phyloP scores from a whole-genome alignment of 2,888 invertebrate species.

The Acanthosepion esculentum region DNA sequence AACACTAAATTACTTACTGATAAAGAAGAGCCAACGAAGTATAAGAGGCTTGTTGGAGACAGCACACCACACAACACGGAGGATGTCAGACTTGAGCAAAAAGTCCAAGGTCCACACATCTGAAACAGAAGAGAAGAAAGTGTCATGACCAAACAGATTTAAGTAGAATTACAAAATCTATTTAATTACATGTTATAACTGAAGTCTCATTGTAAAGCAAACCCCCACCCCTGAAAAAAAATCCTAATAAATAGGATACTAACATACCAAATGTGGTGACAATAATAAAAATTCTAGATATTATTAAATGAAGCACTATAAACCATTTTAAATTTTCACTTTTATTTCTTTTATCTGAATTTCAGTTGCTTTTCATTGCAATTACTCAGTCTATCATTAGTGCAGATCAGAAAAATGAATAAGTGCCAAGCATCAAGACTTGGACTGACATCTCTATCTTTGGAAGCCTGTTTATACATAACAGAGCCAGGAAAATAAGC shows the following conservation, averaged over 20 bases:
- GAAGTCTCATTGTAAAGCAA: background rate
- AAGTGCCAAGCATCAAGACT: too few relatives aligned
- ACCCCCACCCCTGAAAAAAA: background rate
- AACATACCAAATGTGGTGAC: too few relatives aligned
- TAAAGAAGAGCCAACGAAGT: constrained; percentile 45
- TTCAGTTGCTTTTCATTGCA: too few relatives aligned
- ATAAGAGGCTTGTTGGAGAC: constrained; percentile 40
- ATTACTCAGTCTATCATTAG: too few relatives aligned
- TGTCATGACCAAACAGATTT: background rate
- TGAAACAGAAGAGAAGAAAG: background rate
- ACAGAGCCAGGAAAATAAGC: too few relatives aligned
- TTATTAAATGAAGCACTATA: background rate
- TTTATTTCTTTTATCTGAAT: too few relatives aligned
- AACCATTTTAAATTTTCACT: too few relatives aligned
- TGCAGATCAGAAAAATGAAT: too few relatives aligned
- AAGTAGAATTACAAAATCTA: background rate
- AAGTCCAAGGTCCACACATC: background rate
- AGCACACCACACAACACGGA: constrained; percentile 41
- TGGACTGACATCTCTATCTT: too few relatives aligned
- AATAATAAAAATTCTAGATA: background rate
- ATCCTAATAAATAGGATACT: too few relatives aligned
- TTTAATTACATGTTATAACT: background rate
- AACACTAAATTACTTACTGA: background rate
- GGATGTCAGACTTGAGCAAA: constrained; percentile 39
- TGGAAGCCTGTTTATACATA: too few relatives aligned